Base-by-base conservation (phyloP, 2,888 invertebrate genomes). In the Synergus umbraculus region DNA sequence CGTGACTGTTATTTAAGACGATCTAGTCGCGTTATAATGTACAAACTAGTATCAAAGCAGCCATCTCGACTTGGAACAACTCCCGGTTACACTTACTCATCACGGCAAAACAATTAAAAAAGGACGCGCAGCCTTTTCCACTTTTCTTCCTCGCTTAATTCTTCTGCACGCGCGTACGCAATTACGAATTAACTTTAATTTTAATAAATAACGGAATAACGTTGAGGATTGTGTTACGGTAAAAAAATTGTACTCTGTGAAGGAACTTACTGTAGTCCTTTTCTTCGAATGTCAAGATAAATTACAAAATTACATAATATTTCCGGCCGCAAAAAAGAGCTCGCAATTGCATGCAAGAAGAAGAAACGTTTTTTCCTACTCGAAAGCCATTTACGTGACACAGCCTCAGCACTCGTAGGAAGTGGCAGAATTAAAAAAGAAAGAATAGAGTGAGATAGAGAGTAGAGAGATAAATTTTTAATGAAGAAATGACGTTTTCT, bases 101-200 rank as follows among this genome's bases (percentile, higher is more conserved):
- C 82, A 76, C 80, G 76, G 78, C 73, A 79, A 79, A 46, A 82
- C 82, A 81, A 82, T 80, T 81, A 76, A 78, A 44, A 60, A 79
- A 79, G 78, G 78, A 79, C 29, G 78, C 76, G 29, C 43, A 60
- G 22, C 60, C 10, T 76, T 79, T 81, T 81, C 82, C 81, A 79
- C 64, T 46, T 81, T 82, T 76, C 79, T 83, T 81, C 82, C 82
- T 79, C 46, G 66, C 81, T 82, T 82, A 3, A 29, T 29, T 29
- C 77, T 82, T 82, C 67, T 78, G 77, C 41, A 66, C 77, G 29
- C n/a, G 22, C 46, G 41, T 22, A 60, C n/a, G 37, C 18, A 76
- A 76, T 60, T 58, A 18, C n/a, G 22, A 49, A 46, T 22, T 60
- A 22, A 22, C 4, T 60, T 12, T 22, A 3, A 60, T 1, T 1